Evolutionary conservation across 2,888 invertebrate genomes (phyloP), one percentile per base, ranked within the genome.

Genomic region (Phorcus lineatus): DNA sequence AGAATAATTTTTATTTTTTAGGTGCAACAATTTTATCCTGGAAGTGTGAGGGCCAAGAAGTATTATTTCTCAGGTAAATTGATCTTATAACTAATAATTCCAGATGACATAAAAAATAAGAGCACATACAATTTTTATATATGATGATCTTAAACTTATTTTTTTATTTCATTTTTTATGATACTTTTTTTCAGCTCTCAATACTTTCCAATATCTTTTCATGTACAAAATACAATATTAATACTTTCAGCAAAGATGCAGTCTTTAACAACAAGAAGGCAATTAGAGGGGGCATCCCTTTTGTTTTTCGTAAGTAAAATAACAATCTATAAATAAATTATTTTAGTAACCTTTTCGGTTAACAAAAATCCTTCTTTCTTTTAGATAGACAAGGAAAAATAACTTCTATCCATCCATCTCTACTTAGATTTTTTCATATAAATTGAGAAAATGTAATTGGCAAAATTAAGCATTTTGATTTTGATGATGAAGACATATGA

Each of bases 1-100:
- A 36, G n/a, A 52, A 40, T 79, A 28, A 62, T 13, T 80, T 74
- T 78, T 77, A 82, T 80, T 90, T 95, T 95, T 83, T 94, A 98
- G 98, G 98, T 94, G 98, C 98, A 86, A 98, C 98, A 80, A 97
- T 98, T 86, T 97, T 98, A 87, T 98, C 98, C 92, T 98, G 98
- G 98, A 95, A 97, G 91, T 97, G 97, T 84, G 97, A 97, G 94
- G 98, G 98, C 94, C 97, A 98, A 94, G 98, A 98, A 94, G 97
- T 98, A 93, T 95, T 98, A 93, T 98, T 98, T 95, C 97, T 98
- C 91, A 98, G 98, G 97, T 97, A 95, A 95, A 95, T 62, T n/a
- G n/a, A 31, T 31, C 16, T 31, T 36, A n/a, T 1, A 31, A 31
- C 31, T 2, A 6, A 76, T 17, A 11, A 77, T n/a, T 55, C 52